Conservation (phyloP, 2,888 invertebrate genomes). For the Acanthosoma haemorrhoidale region DNA sequence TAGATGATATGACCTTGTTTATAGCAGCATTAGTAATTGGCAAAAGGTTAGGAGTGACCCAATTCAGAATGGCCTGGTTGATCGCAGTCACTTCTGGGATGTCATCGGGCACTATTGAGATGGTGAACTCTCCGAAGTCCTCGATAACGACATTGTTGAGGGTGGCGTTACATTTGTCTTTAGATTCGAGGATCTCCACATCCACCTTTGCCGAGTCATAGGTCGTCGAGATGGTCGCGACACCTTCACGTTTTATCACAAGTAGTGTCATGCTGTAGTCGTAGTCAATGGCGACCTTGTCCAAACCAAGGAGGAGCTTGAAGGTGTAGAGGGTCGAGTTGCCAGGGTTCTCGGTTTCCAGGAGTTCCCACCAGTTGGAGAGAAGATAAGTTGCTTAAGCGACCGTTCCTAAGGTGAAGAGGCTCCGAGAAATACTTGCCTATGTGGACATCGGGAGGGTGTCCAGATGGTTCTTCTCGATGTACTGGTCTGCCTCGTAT, state of each 20-base stretch:
- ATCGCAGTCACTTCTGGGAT: not conserved
- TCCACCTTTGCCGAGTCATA: not conserved
- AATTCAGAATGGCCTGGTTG: not conserved
- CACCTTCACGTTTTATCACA: not conserved
- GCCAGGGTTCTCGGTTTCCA: not conserved
- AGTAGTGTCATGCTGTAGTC: not conserved
- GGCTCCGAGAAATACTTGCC: not conserved
- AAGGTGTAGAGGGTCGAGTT: not conserved
- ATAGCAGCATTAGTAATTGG: not conserved
- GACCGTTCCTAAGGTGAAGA: not conserved
- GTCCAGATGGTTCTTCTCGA: not conserved
- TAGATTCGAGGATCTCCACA: not conserved
- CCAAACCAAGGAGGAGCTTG: not conserved
- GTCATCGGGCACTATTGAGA: not conserved
- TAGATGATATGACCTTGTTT: not conserved
- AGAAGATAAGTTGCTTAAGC: not conserved
- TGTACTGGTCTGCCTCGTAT: not conserved
- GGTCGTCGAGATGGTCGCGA: not conserved
- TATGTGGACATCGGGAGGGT: not conserved
- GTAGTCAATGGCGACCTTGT: not conserved
- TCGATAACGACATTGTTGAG: not conserved
- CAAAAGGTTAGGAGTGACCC: not conserved
- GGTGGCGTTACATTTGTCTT: not conserved
- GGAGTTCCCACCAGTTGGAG: not conserved
- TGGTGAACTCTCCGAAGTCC: not conserved